Conservation (phyloP, 2,888 invertebrate species). For the Meghimatium bilineatum region DNA sequence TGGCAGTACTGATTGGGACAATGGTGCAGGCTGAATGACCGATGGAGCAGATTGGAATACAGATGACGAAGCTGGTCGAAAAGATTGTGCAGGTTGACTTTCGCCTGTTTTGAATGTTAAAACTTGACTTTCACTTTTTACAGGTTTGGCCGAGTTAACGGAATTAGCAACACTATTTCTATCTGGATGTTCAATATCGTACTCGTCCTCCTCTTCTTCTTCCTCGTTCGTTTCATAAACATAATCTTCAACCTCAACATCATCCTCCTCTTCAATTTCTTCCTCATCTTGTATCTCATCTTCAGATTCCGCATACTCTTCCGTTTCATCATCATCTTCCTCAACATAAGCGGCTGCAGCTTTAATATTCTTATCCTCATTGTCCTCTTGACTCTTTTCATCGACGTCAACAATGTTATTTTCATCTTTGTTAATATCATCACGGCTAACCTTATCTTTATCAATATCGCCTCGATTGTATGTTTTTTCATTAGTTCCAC, state of each 20-base stretch:
- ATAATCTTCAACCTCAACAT: neutral
- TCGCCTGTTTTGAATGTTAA: neutral
- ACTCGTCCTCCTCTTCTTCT: neutral
- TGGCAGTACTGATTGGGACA: too few species aligned
- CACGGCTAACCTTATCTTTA: neutral
- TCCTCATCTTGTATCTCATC: neutral
- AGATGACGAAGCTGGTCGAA: too few species aligned
- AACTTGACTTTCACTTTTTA: neutral
- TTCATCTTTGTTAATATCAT: neutral
- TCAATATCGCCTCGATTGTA: neutral
- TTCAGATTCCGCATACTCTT: neutral
- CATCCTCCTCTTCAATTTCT: neutral
- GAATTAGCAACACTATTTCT: neutral
- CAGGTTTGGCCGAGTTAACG: neutral
- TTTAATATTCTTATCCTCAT: neutral
- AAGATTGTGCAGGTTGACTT: neutral
- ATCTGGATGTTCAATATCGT: neutral
- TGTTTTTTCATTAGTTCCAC: neutral
- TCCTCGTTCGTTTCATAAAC: neutral
- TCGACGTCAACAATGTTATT: neutral
- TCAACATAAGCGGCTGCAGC: neutral
- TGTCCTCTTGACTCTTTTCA: neutral
- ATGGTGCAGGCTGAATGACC: neutral
- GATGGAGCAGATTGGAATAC: too few species aligned
- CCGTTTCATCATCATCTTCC: neutral